Conservation (phyloP, 37 sponge, comb jelly and placozoan genomes). For the Tethya wilhelma region DNA sequence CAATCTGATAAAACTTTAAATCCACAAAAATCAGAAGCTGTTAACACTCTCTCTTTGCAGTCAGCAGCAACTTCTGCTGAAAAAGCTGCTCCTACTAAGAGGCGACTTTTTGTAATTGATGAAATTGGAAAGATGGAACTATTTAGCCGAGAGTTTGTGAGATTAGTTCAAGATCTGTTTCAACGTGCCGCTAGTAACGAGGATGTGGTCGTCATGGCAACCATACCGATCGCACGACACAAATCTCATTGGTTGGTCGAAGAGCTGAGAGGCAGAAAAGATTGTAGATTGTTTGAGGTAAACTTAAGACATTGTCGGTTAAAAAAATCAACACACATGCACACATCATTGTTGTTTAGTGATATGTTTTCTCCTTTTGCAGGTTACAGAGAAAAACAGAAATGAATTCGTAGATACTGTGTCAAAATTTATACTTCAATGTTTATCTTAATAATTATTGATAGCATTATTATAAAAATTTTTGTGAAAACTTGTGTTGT, state of each 20-base stretch:
- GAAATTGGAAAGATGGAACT: conserved; percentile 78
- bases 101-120: conserved; percentile 54
- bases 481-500: not conserved
- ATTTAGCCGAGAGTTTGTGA: conserved; percentile 39
- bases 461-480: not conserved
- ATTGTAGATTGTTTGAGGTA: conserved; percentile 55
- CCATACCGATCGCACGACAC: conserved; percentile 45
- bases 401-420: conserved; percentile 37
- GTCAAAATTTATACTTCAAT: conserved; percentile 19
- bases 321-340: not conserved
- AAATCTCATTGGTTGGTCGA: conserved; percentile 51
- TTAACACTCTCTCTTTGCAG: too few species aligned
- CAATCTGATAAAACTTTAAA: too few species aligned
- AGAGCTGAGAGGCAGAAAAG: conserved; percentile 23
- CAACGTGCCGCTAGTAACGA: not conserved
- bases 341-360: not conserved
- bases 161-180: conserved; percentile 26
- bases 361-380: not conserved
- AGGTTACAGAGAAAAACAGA: conserved; percentile 63
- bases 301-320: too few species aligned
- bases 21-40: too few species aligned
- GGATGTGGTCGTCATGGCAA: conserved; percentile 37
- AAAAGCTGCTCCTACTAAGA: too few species aligned
- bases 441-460: not conserved
- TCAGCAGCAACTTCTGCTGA: too few species aligned